Evolutionary conservation across 92 coral and sea anemone genomes (phyloP).

Genomic region (Palythoa grandiflora): DNA sequence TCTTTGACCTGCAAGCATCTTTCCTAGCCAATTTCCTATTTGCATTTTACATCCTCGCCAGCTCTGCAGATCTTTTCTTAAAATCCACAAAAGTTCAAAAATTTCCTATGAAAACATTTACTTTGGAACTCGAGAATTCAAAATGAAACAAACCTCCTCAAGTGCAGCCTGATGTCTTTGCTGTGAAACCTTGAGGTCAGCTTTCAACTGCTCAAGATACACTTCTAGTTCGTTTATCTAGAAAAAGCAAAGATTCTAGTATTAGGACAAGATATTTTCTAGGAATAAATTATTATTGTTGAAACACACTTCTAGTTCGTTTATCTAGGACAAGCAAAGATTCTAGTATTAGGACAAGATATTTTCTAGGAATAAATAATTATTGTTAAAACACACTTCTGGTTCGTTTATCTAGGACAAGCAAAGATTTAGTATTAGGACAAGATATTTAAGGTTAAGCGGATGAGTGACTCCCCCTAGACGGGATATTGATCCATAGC

Average conservation of each 20-base stretch:
- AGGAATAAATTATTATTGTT: conserved; percentile 25
- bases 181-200: conserved; percentile 88
- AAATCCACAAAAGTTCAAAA: too few species aligned
- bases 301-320: conserved; percentile 61
- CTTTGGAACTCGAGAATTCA: neutral
- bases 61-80: too few species aligned
- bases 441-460: conserved; percentile 46
- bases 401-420: conserved; percentile 70
- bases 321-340: too few species aligned
- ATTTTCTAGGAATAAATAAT: too few species aligned
- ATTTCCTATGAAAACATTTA: neutral
- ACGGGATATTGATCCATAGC: neutral
- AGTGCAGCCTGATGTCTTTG: conserved; percentile 86
- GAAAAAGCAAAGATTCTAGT: neutral
- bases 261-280: neutral
- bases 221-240: conserved; percentile 87
- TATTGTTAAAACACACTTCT: conserved; percentile 65
- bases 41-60: too few species aligned
- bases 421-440: conserved; percentile 44
- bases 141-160: conserved; percentile 69
- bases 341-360: too few species aligned
- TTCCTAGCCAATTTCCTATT: too few species aligned
- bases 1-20: too few species aligned
- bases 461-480: too few species aligned
- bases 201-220: conserved; percentile 89